A percentile compares a stretch with the other conserved stretches of the same genome.
Evolutionary conservation across 2,113 vertebrate species (phyloP).

Genomic region (Chloroceryle aenea): DNA sequence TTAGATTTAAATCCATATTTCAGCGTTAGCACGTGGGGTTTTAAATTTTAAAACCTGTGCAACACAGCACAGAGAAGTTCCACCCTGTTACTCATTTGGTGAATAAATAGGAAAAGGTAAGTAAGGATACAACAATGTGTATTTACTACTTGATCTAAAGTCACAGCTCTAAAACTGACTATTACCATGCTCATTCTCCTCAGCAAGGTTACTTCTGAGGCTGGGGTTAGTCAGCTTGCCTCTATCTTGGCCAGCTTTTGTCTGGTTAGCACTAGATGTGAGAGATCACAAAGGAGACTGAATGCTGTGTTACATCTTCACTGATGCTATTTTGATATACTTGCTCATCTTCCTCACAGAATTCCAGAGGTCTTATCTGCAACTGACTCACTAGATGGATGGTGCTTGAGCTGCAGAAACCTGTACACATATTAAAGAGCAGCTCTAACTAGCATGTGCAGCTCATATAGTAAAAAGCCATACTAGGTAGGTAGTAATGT

Average conservation of each 20-base stretch:
- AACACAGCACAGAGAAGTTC: not conserved
- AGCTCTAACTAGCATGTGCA: not conserved
- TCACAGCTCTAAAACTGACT: not conserved
- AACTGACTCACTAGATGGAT: not conserved
- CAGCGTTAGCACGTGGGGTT: not conserved
- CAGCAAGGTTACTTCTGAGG: not conserved
- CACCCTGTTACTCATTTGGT: not conserved
- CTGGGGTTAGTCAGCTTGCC: not conserved
- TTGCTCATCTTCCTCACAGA: not conserved
- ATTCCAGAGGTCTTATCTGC: not conserved
- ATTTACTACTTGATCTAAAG: not conserved
- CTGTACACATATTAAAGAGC: accelerated
- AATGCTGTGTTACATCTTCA: not conserved
- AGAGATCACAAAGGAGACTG: not conserved
- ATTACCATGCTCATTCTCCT: not conserved
- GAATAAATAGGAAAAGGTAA: not conserved
- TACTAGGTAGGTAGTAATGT: not conserved
- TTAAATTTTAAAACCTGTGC: not conserved
- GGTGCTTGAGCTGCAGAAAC: not conserved
- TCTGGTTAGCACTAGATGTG: not conserved
- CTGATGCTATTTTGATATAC: not conserved
- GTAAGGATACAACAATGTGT: not conserved
- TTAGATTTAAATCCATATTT: not conserved
- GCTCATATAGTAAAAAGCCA: not conserved
- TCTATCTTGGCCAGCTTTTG: not conserved